Evolutionary conservation across 2,888 invertebrate species (phyloP).

Genomic region (Microchrysa polita): DNA sequence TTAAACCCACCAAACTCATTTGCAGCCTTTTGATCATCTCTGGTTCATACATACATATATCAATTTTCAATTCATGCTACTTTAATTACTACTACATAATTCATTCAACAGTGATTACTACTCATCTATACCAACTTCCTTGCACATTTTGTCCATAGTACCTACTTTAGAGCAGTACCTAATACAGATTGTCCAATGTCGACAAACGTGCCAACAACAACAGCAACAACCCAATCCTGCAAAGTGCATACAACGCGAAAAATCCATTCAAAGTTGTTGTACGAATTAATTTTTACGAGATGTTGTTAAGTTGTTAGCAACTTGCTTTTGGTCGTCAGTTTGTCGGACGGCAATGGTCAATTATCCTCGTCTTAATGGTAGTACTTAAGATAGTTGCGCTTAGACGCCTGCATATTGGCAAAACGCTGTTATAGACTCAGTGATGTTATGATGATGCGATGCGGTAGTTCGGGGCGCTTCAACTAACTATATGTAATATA

Average conservation of each 20-base stretch:
- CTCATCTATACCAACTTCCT: no score
- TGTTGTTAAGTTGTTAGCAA: constrained; percentile 25
- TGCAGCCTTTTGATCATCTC: neutral
- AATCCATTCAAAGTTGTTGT: constrained; percentile 5
- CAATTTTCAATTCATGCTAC: neutral
- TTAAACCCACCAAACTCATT: no score
- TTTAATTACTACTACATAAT: no score
- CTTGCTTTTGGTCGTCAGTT: constrained; percentile 11
- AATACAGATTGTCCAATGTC: no score
- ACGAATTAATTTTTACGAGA: constrained; percentile 29
- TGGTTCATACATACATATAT: neutral
- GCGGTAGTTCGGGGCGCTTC: neutral
- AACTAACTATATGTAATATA: neutral
- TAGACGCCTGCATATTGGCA: neutral
- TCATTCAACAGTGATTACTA: no score
- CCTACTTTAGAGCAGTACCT: no score
- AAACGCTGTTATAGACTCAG: neutral
- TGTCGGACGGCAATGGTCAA: constrained; percentile 27
- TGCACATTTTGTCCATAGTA: no score
- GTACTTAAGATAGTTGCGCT: constrained; percentile 1
- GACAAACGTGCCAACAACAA: no score
- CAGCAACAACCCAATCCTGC: neutral
- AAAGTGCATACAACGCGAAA: neutral
- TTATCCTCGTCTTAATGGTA: constrained; percentile 19
- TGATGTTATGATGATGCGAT: neutral